Conservation (phyloP, 92 coral and sea anemone genomes). For the Desmophyllum pertusum region DNA sequence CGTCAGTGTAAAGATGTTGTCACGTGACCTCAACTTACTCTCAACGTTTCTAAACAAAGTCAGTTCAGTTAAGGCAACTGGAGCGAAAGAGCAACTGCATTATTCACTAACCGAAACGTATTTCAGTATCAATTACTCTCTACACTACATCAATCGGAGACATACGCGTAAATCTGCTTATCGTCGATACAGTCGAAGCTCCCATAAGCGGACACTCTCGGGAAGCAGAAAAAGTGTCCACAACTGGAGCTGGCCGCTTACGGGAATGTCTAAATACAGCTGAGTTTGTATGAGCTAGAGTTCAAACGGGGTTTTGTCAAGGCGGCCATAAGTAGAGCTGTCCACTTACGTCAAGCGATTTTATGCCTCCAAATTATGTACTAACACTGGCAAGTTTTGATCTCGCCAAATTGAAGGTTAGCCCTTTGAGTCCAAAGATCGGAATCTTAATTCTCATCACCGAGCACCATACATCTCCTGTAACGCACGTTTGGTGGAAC, state of each 20-base stretch:
- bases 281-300: too few species aligned
- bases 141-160: not conserved
- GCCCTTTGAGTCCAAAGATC: too few species aligned
- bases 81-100: not conserved
- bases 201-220: too few species aligned
- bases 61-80: not conserved
- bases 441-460: not conserved
- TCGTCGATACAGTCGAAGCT: not conserved
- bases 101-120: not conserved
- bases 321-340: too few species aligned
- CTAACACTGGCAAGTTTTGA: not conserved
- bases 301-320: too few species aligned
- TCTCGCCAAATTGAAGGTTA: not conserved
- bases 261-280: too few species aligned
- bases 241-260: too few species aligned
- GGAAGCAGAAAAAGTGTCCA: too few species aligned
- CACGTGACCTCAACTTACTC: not conserved
- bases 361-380: not conserved
- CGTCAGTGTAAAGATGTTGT: too few species aligned
- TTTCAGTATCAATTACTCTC: not conserved
- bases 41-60: not conserved
- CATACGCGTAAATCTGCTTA: not conserved
- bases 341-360: too few species aligned
- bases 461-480: not conserved
- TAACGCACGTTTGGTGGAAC: not conserved